Evolutionary conservation across 2,113 vertebrate genomes (phyloP).

Genomic region (Gadus macrocephalus): DNA sequence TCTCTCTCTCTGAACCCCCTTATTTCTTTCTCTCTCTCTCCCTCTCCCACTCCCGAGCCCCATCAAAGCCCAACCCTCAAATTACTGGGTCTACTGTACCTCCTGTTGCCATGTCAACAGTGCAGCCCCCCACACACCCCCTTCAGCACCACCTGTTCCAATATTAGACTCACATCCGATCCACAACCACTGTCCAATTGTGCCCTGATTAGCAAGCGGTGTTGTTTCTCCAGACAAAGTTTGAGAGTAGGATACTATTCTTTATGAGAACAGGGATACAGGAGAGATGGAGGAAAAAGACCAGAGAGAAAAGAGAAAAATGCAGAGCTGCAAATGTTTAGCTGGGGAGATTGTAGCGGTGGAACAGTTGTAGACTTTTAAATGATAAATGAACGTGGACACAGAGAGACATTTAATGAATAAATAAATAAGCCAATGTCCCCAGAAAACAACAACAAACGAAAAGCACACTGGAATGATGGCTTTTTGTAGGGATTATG

Average conservation of each 20-base stretch:
- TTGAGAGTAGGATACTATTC: constrained; percentile 30
- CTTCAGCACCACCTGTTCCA: constrained; percentile 54
- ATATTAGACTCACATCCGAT: constrained; percentile 43
- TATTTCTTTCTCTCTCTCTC: constrained; percentile 1
- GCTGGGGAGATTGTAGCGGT: constrained; percentile 17
- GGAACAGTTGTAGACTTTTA: constrained; percentile 27
- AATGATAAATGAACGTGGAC: constrained; percentile 54
- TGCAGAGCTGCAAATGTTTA: constrained; percentile 36
- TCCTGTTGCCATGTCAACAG: constrained; percentile 65
- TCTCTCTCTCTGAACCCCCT: background rate
- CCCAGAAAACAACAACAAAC: constrained; percentile 22
- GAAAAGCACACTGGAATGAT: background rate
- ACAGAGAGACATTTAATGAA: constrained; percentile 54
- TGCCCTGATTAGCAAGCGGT: constrained; percentile 55
- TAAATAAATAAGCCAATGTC: constrained; percentile 49
- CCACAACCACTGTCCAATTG: constrained; percentile 19
- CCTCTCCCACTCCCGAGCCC: background rate
- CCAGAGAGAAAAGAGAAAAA: constrained; percentile 4
- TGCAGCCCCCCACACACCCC: constrained; percentile 28
- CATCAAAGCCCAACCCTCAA: constrained; percentile 10
- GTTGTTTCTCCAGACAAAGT: constrained; percentile 43
- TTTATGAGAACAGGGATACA: constrained; percentile 11
- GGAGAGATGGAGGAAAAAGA: constrained; percentile 4
- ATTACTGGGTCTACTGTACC: constrained; percentile 50
- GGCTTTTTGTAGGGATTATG: constrained; percentile 34